Evolutionary conservation across 1,140 invertebrate genomes (phyloP).

Genomic region (Drosophila chauvacae): DNA sequence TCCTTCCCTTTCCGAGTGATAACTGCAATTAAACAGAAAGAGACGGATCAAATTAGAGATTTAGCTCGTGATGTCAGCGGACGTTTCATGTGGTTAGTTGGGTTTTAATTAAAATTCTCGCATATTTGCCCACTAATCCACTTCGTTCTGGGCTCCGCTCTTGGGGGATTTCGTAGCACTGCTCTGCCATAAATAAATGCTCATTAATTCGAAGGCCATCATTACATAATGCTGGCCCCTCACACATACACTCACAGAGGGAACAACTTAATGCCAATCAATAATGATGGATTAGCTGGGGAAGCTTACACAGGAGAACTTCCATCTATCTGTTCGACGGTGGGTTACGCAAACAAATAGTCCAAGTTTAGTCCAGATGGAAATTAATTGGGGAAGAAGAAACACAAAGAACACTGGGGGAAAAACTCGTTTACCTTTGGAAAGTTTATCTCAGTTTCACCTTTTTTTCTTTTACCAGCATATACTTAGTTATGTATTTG

Average conservation of each 20-base stretch:
- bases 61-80: conserved; percentile 6
- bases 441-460: not conserved
- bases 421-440: not conserved
- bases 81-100: conserved; percentile 50
- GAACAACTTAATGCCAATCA: conserved; percentile 73
- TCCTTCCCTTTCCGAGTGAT: conserved; percentile 19
- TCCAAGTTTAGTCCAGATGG: conserved; percentile 53
- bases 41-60: conserved; percentile 14
- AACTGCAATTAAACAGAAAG: conserved; percentile 63
- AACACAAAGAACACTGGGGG: conserved; percentile 4
- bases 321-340: conserved; percentile 9
- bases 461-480: not conserved
- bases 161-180: conserved; percentile 19
- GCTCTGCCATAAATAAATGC: conserved; percentile 64
- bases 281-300: conserved; percentile 78
- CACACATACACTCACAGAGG: conserved; percentile 6
- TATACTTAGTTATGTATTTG: too few relatives aligned
- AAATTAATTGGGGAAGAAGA: conserved; percentile 61
- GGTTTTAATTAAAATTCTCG: conserved; percentile 58
- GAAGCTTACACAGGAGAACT: conserved; percentile 38
- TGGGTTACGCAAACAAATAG: conserved; percentile 63
- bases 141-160: conserved; percentile 6
- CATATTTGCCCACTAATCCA: conserved; percentile 48
- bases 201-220: conserved; percentile 62
- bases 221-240: conserved; percentile 56